These are phyloP conservation scores for Andrena haemorrhoa DNA, from an alignment of 2,888 invertebrate genomes.

Conservation along the genomic window DNA sequence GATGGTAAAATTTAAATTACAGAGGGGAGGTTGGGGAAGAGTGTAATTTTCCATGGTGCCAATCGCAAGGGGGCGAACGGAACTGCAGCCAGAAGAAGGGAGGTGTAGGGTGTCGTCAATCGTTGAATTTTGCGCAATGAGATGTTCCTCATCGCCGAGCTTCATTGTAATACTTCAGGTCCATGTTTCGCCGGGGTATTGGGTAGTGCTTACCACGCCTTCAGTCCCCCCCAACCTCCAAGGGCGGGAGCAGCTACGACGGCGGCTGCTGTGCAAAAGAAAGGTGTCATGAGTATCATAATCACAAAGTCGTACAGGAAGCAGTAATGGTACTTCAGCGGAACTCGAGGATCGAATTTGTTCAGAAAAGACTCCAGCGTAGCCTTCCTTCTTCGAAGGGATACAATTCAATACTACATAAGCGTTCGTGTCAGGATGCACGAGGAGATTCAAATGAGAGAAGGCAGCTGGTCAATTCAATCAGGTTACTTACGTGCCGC, in stretches of 20 bases:
- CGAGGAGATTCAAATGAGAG: too few relatives aligned
- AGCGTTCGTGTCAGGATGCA: too few relatives aligned
- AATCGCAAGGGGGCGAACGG: slow-evolving; percentile 15
- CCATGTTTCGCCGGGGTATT: slow-evolving; percentile 45
- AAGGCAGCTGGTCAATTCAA: too few relatives aligned
- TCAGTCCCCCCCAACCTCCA: slow-evolving; percentile 19
- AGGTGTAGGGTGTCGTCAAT: slow-evolving; percentile 24
- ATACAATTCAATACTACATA: too few relatives aligned
- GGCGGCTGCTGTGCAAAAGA: slow-evolving; percentile 12
- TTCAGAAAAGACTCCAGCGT: too few relatives aligned
- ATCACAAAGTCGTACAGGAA: neutral
- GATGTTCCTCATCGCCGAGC: slow-evolving; percentile 34
- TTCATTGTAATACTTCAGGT: slow-evolving; percentile 58
- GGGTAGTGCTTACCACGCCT: slow-evolving; percentile 43
- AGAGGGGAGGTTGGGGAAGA: neutral
- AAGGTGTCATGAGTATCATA: neutral
- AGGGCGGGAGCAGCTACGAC: slow-evolving; percentile 38
- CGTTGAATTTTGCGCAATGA: slow-evolving; percentile 42
- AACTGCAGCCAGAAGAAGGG: slow-evolving; percentile 19
- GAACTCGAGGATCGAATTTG: too few relatives aligned
- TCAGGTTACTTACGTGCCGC: slow-evolving; percentile 40
- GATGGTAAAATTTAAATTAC: slow-evolving; percentile 38
- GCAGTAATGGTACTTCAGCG: neutral
- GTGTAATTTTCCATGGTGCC: slow-evolving; percentile 31
- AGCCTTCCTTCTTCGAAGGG: too few relatives aligned